Evolutionary conservation across 1,140 invertebrate species (phyloP), one percentile per base, ranked within the genome.

Genomic region (Cotesia chilonis): DNA sequence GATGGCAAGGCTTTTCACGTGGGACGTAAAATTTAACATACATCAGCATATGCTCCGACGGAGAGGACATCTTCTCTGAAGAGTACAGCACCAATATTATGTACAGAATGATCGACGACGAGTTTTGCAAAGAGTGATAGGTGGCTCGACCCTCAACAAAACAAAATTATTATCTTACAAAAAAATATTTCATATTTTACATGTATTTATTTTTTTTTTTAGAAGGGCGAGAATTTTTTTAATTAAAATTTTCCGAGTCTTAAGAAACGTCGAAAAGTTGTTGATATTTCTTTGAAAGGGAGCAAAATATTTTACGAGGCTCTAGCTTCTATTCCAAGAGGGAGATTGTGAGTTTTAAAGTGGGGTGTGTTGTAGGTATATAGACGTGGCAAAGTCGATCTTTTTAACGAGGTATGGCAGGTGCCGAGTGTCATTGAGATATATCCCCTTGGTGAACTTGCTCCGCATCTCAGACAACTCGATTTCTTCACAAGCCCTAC

Each of bases 371-470:
- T 47, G 41, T 68, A 68, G 17, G 59, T 28, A 28, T 35, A 47
- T 47, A 47, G 41, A 41, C 38, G 38, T 47, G 41, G 41, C 41
- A 47, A 47, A 64, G 60, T 60, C 60, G 63, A 60, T 71, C 12
- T 60, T 55, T 71, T 35, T 64, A 71, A 71, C 69, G 69, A 71
- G 60, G 47, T 71, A 60, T 71, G 69, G 57, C 69, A 71, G 61
- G 69, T 71, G 69, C 61, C 47, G 69, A 71, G 69, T 71, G 47
- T 41, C 38, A 41, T 41, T 55, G 20, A 57, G 51, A n/a, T n/a
- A 12, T 37, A 64, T 36, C 35, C 59, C 41, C 61, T 36, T 51
- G 69, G 61, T 55, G 60, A 71, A 71, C 41, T 64, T 52, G 7
- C 3, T 66, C 47, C 47, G 64, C 5, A 20, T 52, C 14, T 38